A percentile compares a stretch with the other conserved stretches of the same genome.
These are phyloP conservation scores for Torymus texanus DNA, from an alignment of 2,888 invertebrate species.

Conservation along the genomic window DNA sequence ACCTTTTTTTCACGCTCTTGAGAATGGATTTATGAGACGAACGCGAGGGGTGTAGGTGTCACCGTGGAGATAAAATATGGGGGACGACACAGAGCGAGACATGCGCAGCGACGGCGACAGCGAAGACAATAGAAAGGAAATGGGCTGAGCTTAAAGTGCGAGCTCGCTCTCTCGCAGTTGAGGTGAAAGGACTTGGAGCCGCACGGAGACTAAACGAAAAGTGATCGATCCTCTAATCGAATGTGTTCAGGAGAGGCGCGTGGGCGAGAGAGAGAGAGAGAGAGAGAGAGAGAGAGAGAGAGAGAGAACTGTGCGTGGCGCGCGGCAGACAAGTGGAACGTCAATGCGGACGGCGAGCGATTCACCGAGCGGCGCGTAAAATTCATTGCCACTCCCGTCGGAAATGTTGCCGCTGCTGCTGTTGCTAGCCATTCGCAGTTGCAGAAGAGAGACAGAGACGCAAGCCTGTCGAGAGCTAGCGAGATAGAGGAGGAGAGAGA, in stretches of 20 bases:
- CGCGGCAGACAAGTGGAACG: background rate
- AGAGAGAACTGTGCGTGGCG: background rate
- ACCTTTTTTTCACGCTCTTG: background rate
- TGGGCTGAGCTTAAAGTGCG: slow-evolving; percentile 21
- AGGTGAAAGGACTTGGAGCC: background rate
- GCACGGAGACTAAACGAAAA: slow-evolving; percentile 10
- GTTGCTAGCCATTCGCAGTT: background rate
- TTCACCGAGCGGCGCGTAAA: slow-evolving; percentile 7
- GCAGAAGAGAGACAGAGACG: no score
- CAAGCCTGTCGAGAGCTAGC: background rate
- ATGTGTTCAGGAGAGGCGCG: background rate
- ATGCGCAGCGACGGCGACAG: background rate
- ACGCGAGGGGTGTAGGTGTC: background rate
- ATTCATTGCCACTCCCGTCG: slow-evolving; percentile 32
- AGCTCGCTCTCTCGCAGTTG: background rate
- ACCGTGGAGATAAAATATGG: slow-evolving; percentile 3
- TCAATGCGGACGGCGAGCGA: slow-evolving; percentile 22
- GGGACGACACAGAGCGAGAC: background rate
- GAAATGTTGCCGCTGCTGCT: slow-evolving; percentile 25
- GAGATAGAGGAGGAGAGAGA: background rate
- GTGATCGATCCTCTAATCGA: slow-evolving; percentile 35
- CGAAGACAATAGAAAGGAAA: slow-evolving; percentile 36
- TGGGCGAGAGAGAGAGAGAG: background rate
- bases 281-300: background rate
- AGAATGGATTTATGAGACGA: background rate